Base-by-base conservation (phyloP, 2,797 vertebrate genomes). In the Pelodytes ibericus region DNA sequence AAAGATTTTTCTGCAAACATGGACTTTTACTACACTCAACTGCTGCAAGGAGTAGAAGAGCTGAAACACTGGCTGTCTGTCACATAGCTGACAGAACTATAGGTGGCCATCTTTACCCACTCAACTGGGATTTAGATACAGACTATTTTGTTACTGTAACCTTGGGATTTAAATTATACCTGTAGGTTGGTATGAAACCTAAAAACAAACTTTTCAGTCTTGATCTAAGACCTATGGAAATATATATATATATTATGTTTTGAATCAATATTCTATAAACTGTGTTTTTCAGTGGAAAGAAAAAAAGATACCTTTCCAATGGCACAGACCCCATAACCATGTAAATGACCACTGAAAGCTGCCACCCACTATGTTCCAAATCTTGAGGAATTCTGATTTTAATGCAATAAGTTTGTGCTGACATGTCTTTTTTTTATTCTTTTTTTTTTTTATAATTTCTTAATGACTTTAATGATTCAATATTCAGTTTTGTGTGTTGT, bases 1-100 rank as follows among this genome's bases (percentile, higher is more conserved):
- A 92, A 86, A 4, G 96, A 99, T 68, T 99, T 99, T 89, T 90
- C 95, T 26, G 84, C 86, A 80, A 98, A 98, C 74, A 49, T 95
- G 80, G 94, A 98, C 86, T 96, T 96, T 85, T 99, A 96, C 83
- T 88, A 94, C 60, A 88, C 88, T 2, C 94, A 89, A 71, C 76
- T 94, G 18, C 74, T 88, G 69, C 85, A 90, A 73, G 90, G 92
- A 79, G 68, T 97, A 39, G 90, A 93, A n/a, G 89, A 90, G 33
- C 83, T 97, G 0, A 89, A 90, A 80, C 90, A 86, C 83, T 96
- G 94, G 96, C 83, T 96, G 82, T 89, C 87, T 77, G 84, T 90
- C 86, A 94, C 92, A 57, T 96, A 94, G 83, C 57, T 51, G 69
- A 81, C 39, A 36, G 60, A 47, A 71, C 25, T 5, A 6, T 73